A percentile compares a stretch with the other conserved stretches of the same genome.
These are phyloP conservation scores for Meriones unguiculatus DNA, from an alignment of 2,113 vertebrate genomes.

Conservation along the genomic window DNA sequence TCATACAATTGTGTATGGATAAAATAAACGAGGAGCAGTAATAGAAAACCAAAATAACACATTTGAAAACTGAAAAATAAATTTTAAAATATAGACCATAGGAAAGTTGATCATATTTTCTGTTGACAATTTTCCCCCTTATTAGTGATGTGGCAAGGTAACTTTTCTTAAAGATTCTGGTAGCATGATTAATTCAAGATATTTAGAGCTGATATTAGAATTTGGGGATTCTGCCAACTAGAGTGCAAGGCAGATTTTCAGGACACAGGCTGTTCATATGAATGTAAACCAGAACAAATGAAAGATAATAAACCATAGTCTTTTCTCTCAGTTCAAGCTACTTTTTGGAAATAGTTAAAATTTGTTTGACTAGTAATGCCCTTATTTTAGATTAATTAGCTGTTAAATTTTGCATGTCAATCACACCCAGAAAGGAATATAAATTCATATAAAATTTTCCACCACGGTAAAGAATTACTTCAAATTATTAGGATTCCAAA, in stretches of 20 bases:
- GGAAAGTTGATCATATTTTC: neutral
- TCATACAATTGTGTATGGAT: neutral
- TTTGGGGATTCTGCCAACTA: neutral
- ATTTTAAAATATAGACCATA: slow-evolving; percentile 42
- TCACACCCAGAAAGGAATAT: slow-evolving; percentile 71
- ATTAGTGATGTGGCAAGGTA: slow-evolving; percentile 11
- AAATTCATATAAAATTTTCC: slow-evolving; percentile 58
- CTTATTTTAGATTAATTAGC: slow-evolving; percentile 80
- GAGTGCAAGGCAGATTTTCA: slow-evolving; percentile 55
- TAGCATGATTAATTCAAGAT: slow-evolving; percentile 14
- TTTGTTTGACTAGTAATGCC: slow-evolving; percentile 60
- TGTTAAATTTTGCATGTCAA: slow-evolving; percentile 70
- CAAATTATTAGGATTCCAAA: slow-evolving; percentile 44
- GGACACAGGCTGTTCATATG: slow-evolving; percentile 36
- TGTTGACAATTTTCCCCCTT: neutral
- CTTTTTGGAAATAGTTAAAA: slow-evolving; percentile 72
- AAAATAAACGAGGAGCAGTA: neutral
- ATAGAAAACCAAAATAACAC: slow-evolving; percentile 48
- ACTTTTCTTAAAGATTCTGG: neutral
- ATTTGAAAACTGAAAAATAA: neutral
- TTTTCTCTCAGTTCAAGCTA: slow-evolving; percentile 71
- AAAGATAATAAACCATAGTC: slow-evolving; percentile 69
- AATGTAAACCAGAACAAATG: slow-evolving; percentile 78
- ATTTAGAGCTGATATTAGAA: slow-evolving; percentile 66
- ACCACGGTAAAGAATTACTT: slow-evolving; percentile 59